Base-by-base conservation (phyloP, 2,797 vertebrate species). In the Heteromormyrus szaboi region DNA sequence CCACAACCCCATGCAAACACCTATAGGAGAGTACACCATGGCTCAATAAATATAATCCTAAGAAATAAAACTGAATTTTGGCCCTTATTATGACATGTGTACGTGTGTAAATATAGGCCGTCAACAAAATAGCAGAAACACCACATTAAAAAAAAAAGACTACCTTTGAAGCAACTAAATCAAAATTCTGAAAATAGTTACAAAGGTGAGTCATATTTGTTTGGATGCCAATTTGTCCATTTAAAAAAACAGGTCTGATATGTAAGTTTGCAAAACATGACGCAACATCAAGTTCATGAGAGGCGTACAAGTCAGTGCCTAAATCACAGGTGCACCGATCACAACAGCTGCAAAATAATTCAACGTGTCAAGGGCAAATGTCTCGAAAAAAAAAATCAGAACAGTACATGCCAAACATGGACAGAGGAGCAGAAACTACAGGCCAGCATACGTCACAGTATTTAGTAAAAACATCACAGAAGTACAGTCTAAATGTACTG, bases 1-100 rank as follows among this genome's bases (percentile, higher is more conserved):
- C 96, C 96, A 2, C 96, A 97, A 89, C 96, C 96, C 96, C 96
- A 97, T 0, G 96, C 95, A 7, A 96, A 96, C 86, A 97, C 96
- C 96, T 97, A 46, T 22, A 72, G 25, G 33, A 91, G 48, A 51
- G 17, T 19, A 9, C 6, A 79, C 37, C 41, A 44, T 3, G 19
- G 72, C 41, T 79, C 72, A 44, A 9, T 44, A 79, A 41, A 79
- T n/a, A 79, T 5, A 44, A n/a, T 79, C 7, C 14, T 8, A 7
- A 9, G 4, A 59, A 59, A 22, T 9, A 59, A 59, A 44, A 46
- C 14, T n/a, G 19, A 76, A 44, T 41, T 41, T 41, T 33, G 62
- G 1, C 12, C 37, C 33, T 19, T 76, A 76, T 12, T 17, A 76
- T 8, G 33, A 79, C 19, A 17, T 79, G 17, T 41, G 33, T 41